These are phyloP conservation scores for Troides oblongomaculatus DNA, from an alignment of 2,888 invertebrate species.

Conservation along the genomic window DNA sequence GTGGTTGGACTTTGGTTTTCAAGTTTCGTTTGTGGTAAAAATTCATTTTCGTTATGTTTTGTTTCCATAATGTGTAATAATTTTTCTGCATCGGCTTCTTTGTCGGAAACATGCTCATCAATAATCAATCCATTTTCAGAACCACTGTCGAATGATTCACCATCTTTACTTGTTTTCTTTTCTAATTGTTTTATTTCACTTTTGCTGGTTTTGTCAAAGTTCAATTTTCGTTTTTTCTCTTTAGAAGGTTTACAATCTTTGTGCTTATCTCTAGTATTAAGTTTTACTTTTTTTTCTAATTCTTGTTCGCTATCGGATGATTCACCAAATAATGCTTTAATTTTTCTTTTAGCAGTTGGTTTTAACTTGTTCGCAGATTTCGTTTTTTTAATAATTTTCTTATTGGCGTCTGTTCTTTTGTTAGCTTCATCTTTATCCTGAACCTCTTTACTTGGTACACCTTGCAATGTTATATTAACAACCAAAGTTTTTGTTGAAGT, in stretches of 20 bases:
- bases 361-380: constrained; percentile 47
- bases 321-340: constrained; percentile 76
- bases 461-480: constrained; percentile 71
- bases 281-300: constrained; percentile 27
- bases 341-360: constrained; percentile 63
- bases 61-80: constrained; percentile 15
- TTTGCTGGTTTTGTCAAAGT: constrained; percentile 35
- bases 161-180: constrained; percentile 17
- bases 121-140: constrained; percentile 60
- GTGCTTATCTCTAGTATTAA: constrained; percentile 42
- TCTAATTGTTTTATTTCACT: constrained; percentile 30
- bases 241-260: constrained; percentile 37
- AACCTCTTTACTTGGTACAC: constrained; percentile 51
- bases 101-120: constrained; percentile 37
- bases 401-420: constrained; percentile 30
- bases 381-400: constrained; percentile 35
- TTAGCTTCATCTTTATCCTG: constrained; percentile 28
- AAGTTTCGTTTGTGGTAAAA: constrained; percentile 8
- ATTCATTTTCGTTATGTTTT: constrained; percentile 21
- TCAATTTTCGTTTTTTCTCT: constrained; percentile 35
- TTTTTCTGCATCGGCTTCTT: constrained; percentile 35
- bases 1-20: background rate
- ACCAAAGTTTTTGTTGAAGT: constrained; percentile 53
- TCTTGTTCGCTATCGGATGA: constrained; percentile 69
- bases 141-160: constrained; percentile 42